These are phyloP conservation scores for Emesis castigata DNA, from an alignment of 2,888 invertebrate species.

Conservation along the genomic window DNA sequence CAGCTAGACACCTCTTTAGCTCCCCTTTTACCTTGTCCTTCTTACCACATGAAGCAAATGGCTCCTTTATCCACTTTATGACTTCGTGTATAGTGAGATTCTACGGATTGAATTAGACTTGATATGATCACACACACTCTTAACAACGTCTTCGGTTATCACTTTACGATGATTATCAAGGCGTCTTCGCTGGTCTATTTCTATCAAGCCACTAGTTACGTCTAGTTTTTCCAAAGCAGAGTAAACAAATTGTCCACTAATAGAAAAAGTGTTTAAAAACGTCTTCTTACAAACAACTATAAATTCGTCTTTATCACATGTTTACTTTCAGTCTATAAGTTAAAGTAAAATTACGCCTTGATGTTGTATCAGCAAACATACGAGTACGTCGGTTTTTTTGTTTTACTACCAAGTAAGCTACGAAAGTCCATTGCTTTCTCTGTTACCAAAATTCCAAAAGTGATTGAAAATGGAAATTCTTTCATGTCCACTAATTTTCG, in stretches of 20 bases:
- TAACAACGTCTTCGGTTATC: conserved; percentile 18
- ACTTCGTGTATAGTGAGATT: conserved; percentile 27
- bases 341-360: background rate
- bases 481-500: background rate
- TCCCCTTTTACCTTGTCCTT: conserved; percentile 23
- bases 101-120: conserved; percentile 34
- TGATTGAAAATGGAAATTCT: background rate
- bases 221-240: background rate
- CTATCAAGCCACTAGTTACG: background rate
- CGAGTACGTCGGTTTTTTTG: background rate
- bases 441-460: background rate
- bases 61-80: conserved; percentile 38
- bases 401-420: background rate
- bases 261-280: background rate
- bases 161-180: conserved; percentile 2
- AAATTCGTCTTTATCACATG: background rate
- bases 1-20: conserved; percentile 33
- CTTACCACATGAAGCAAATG: conserved; percentile 37
- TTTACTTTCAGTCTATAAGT: background rate
- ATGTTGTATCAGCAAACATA: background rate
- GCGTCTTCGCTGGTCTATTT: background rate
- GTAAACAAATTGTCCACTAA: background rate
- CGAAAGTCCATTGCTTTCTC: background rate
- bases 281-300: background rate
- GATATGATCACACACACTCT: conserved; percentile 49